phyloP scores from a whole-genome alignment of 2,888 invertebrate genomes.

The Plebejus argus region DNA sequence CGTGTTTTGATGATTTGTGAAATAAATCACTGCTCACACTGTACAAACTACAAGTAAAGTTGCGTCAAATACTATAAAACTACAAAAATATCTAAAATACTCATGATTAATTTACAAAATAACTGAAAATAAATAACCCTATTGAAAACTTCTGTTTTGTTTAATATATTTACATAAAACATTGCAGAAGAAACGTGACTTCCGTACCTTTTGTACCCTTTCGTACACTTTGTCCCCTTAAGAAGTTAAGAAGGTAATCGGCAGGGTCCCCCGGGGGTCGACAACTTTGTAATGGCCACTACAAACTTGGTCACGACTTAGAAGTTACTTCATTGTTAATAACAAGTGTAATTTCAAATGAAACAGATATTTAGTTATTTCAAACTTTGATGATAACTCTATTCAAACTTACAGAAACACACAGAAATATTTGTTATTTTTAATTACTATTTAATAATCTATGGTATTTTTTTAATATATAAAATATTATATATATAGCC shows the following conservation, averaged over 20 bases:
- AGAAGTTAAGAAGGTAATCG: background rate
- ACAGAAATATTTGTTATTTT: no score
- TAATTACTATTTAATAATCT: no score
- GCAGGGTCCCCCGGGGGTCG: background rate
- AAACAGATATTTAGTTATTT: background rate
- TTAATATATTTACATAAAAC: background rate
- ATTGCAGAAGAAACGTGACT: background rate
- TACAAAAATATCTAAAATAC: no score
- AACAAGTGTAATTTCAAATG: background rate
- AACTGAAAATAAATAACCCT: background rate
- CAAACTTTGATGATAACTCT: background rate
- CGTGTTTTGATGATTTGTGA: no score
- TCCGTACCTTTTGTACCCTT: background rate
- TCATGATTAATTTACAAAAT: background rate
- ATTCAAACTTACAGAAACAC: background rate
- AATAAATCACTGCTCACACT: no score
- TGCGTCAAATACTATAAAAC: no score
- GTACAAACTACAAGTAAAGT: no score
- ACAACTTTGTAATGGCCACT: background rate
- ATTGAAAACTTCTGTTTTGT: background rate
- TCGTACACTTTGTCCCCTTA: background rate
- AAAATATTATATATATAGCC: no score
- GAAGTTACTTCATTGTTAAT: background rate
- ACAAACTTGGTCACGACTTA: background rate
- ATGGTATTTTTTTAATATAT: no score